Percentiles rank a stretch among this genome's conserved stretches.
Evolutionary conservation across 2,113 vertebrate genomes (phyloP).

Genomic region (Spheniscus mendiculus): DNA sequence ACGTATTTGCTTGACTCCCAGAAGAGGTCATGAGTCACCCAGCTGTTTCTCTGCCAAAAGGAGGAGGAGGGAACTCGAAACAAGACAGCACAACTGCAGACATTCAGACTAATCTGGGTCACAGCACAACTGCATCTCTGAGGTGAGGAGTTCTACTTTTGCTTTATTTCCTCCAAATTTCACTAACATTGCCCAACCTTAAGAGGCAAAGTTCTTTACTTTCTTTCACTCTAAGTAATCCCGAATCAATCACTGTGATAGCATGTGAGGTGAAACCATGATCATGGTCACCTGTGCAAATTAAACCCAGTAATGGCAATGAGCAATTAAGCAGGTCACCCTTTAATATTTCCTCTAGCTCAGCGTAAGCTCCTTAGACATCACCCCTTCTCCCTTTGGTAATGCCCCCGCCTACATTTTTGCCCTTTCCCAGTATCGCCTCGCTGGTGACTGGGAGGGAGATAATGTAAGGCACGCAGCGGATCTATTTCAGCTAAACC

Average conservation of each 20-base stretch:
- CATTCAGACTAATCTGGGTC: neutral
- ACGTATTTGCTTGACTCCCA: neutral
- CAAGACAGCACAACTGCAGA: neutral
- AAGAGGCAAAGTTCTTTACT: neutral
- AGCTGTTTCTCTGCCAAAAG: neutral
- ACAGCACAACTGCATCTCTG: neutral
- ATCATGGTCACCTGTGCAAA: accelerated
- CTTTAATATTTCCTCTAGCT: neutral
- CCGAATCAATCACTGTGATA: neutral
- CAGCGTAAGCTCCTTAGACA: neutral
- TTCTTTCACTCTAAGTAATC: neutral
- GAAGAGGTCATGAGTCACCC: neutral
- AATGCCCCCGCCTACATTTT: neutral
- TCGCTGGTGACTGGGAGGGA: too few species aligned
- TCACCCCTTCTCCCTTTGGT: neutral
- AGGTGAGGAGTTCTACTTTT: neutral
- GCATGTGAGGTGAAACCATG: neutral
- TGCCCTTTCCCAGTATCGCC: neutral
- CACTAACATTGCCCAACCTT: neutral
- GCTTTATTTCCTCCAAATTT: neutral
- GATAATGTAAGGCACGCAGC: neutral
- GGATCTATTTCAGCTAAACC: neutral
- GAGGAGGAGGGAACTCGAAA: neutral
- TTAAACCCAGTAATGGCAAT: neutral
- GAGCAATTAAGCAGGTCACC: neutral